A percentile compares a stretch with the other conserved stretches of the same genome.
These are phyloP conservation scores for Latrodectus geometricus DNA, from an alignment of 1,140 invertebrate species.

Conservation along the genomic window DNA sequence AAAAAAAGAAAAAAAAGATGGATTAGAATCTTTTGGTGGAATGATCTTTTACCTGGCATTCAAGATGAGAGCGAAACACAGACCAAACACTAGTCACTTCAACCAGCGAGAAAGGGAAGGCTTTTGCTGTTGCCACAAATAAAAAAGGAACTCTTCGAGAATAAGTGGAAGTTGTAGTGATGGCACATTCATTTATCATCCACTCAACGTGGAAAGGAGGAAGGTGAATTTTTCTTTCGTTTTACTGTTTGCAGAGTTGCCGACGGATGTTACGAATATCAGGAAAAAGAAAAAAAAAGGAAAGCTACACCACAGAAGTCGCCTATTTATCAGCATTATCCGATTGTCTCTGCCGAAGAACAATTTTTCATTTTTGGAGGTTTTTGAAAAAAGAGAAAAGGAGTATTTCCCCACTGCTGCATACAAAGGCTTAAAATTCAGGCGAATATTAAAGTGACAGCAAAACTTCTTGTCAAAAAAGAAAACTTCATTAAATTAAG, in stretches of 20 bases:
- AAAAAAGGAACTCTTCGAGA: constrained; percentile 32
- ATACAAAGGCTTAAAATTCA: too few relatives aligned
- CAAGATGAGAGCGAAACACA: constrained; percentile 13
- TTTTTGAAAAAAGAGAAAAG: not conserved
- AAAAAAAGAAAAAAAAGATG: constrained; percentile 2
- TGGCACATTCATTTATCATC: constrained; percentile 52
- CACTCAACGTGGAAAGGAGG: constrained; percentile 10
- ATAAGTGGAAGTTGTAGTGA: constrained; percentile 53
- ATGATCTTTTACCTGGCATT: constrained; percentile 43
- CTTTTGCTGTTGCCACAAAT: constrained; percentile 52
- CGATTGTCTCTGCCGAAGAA: constrained; percentile 29
- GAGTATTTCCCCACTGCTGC: not conserved
- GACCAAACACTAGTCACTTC: constrained; percentile 19
- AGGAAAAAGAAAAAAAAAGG: not conserved
- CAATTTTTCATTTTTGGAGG: constrained; percentile 10
- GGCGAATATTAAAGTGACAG: too few relatives aligned
- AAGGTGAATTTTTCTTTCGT: not conserved
- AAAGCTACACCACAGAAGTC: constrained; percentile 1
- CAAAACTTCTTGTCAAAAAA: too few relatives aligned
- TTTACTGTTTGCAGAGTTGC: constrained; percentile 4
- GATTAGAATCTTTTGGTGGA: constrained; percentile 40
- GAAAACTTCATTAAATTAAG: too few relatives aligned
- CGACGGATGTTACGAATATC: constrained; percentile 3
- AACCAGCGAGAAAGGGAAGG: not conserved
- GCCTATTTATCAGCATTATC: constrained; percentile 46